Conservation (phyloP, 2,797 vertebrate species). For the Chelonia mydas region DNA sequence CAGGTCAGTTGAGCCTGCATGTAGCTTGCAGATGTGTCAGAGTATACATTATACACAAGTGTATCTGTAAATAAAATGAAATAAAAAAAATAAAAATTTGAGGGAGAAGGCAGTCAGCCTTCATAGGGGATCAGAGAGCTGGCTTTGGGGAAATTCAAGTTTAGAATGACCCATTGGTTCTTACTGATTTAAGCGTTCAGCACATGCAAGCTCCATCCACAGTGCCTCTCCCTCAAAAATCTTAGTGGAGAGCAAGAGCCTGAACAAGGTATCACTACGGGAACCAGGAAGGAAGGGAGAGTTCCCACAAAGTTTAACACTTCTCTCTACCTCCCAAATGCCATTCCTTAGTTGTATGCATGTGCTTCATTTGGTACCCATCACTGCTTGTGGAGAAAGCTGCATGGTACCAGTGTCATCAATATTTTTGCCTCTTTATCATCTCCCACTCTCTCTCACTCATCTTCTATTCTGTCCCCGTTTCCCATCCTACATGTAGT, state of each 20-base stretch:
- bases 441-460: no score
- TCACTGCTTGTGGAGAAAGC: neutral
- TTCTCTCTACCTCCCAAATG: neutral
- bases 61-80: neutral
- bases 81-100: neutral
- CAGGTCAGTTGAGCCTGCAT: neutral
- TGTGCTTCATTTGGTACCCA: neutral
- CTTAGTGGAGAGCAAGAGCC: neutral
- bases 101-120: neutral
- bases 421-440: neutral
- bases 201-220: neutral
- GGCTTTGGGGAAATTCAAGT: neutral
- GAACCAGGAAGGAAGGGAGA: neutral
- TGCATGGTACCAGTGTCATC: neutral
- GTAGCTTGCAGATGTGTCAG: neutral
- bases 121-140: neutral
- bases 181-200: neutral
- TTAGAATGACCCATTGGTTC: neutral
- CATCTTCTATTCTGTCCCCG: no score
- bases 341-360: neutral
- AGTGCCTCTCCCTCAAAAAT: neutral
- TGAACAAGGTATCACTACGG: neutral
- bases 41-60: neutral
- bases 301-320: neutral
- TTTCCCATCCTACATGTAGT: neutral